Conservation (phyloP, 2,888 invertebrate species). For the Epinotia nisella region DNA sequence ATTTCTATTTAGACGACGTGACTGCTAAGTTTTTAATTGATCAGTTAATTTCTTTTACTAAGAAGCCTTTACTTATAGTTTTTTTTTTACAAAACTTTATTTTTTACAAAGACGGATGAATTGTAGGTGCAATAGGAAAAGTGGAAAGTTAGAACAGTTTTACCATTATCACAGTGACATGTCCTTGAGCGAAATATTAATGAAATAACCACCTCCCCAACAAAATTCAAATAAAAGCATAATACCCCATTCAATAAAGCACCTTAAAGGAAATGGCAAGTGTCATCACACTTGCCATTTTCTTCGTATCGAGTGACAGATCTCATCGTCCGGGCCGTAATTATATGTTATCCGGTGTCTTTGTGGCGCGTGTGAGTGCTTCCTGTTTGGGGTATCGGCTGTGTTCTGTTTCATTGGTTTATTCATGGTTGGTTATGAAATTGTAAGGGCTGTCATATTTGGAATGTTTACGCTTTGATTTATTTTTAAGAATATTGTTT, state of each 20-base stretch:
- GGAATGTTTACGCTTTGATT: background rate
- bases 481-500: background rate
- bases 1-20: too few species aligned
- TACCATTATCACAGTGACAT: too few species aligned
- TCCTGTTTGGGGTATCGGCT: slow-evolving; percentile 66
- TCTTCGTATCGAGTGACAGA: slow-evolving; percentile 54
- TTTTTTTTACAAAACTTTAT: too few species aligned
- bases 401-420: background rate
- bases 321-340: slow-evolving; percentile 69
- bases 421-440: background rate
- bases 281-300: slow-evolving; percentile 68
- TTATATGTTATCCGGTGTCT: slow-evolving; percentile 79
- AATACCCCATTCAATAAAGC: slow-evolving; percentile 11
- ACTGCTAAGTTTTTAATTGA: too few species aligned
- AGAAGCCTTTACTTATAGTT: too few species aligned
- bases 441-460: background rate
- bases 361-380: slow-evolving; percentile 71
- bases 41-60: too few species aligned
- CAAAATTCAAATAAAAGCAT: background rate
- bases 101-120: too few species aligned
- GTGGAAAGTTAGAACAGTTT: too few species aligned
- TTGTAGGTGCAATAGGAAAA: too few species aligned
- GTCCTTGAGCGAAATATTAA: background rate
- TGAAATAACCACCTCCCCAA: background rate
- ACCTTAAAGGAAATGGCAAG: slow-evolving; percentile 69